Base-by-base conservation (phyloP, 64 coral and sea anemone species). In the Orbicella faveolata region DNA sequence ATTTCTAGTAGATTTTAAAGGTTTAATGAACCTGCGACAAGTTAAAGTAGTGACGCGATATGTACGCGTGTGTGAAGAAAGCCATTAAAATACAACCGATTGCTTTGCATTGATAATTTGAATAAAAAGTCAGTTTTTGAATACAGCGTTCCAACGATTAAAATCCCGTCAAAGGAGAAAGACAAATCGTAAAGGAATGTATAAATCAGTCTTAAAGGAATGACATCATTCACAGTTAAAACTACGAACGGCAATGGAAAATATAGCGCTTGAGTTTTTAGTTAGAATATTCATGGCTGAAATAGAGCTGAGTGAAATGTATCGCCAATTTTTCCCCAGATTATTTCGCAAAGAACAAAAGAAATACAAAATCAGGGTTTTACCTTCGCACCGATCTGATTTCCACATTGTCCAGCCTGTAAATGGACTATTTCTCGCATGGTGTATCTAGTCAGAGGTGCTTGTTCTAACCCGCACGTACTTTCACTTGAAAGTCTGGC, bases 361-460 rank as follows among this genome's bases (percentile, higher is more conserved):
- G 13, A 16, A 52, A 23, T 53, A 48, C 9, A 14, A 52, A 72
- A 10, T 7, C 16, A 51, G 1, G 39, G 3, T 85, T 57, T 68
- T 92, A 92, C 90, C 90, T 92, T 92, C 1, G 90, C 90, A 26
- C 90, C 90, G 63, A 92, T 92, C 73, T 92, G 90, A 70, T 92
- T 92, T 53, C 90, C 90, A 51, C 90, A 92, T 36, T 92, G 90
- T 0, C 90, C 90, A 69, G 83, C 90, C 25, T 92, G 90, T 25
- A 92, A 20, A 36, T 92, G 90, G 18, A 92, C 90, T 59, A 92
- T 92, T 87, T 92, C 90, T 79, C 90, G 75, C 90, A 92, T 92
- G 19, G 54, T 87, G 54, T 36, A 79, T 16, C 36, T 13, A 13
- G 23, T 73, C 41, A 1, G 23, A 44, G 21, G 34, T 12, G 21